These are phyloP conservation scores for Oligia latruncula DNA, from an alignment of 2,888 invertebrate species.

Conservation along the genomic window DNA sequence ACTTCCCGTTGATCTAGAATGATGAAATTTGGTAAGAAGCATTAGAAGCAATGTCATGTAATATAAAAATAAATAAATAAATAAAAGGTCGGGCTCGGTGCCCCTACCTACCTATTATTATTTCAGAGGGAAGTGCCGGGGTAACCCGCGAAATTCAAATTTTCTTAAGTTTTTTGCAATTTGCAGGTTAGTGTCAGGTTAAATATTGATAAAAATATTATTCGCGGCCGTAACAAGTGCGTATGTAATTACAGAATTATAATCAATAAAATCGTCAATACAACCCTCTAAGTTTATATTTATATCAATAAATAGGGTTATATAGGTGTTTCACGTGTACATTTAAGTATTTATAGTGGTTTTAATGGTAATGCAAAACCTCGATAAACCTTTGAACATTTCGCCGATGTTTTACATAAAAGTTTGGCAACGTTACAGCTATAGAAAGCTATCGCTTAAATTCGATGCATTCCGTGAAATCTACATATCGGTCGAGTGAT, in stretches of 20 bases:
- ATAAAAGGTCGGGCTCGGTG: too few relatives aligned
- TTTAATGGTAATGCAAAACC: constrained; percentile 31
- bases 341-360: constrained; percentile 1
- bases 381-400: constrained; percentile 49
- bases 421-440: constrained; percentile 46
- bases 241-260: too few relatives aligned
- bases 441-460: constrained; percentile 60
- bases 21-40: too few relatives aligned
- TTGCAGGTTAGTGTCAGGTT: too few relatives aligned
- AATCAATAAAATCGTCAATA: neutral
- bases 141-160: too few relatives aligned
- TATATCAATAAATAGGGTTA: neutral
- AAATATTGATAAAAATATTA: too few relatives aligned
- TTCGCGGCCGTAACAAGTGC: too few relatives aligned
- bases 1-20: too few relatives aligned
- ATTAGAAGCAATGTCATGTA: too few relatives aligned
- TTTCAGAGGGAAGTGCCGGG: too few relatives aligned
- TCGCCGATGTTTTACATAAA: constrained; percentile 50
- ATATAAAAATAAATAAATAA: too few relatives aligned
- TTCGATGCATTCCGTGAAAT: constrained; percentile 71
- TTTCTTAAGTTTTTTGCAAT: too few relatives aligned
- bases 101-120: neutral
- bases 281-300: neutral
- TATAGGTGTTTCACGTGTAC: neutral
- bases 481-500: constrained; percentile 75